Conservation (phyloP, 2,888 invertebrate genomes). For the Acleris sparsana region DNA sequence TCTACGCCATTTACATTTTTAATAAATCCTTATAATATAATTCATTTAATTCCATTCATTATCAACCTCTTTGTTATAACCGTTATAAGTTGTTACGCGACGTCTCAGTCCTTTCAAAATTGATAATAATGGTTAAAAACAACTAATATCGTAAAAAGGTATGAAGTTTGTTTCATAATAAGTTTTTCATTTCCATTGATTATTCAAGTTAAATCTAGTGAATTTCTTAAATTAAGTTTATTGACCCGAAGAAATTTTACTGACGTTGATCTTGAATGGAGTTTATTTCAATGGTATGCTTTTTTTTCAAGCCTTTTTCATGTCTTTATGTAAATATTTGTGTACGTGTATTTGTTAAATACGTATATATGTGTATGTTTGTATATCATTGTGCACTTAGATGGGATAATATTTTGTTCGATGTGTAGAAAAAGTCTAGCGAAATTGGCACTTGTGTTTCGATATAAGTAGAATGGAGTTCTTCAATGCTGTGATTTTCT, state of each 20-base stretch:
- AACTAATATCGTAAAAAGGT: too few relatives aligned
- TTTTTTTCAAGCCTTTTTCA: constrained; percentile 2
- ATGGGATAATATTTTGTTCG: constrained; percentile 3
- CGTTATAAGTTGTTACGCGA: too few relatives aligned
- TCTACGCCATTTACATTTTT: constrained; percentile 16
- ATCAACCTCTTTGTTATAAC: constrained; percentile 14
- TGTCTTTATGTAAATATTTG: constrained; percentile 13
- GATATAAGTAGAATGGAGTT: too few relatives aligned
- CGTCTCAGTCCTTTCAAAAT: too few relatives aligned
- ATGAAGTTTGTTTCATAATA: too few relatives aligned
- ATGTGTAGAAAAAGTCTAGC: constrained; percentile 4
- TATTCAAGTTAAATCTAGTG: too few relatives aligned
- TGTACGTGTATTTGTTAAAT: constrained; percentile 6
- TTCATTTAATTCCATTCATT: constrained; percentile 30
- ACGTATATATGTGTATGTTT: constrained; percentile 10
- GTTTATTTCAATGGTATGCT: constrained; percentile 10
- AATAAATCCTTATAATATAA: constrained; percentile 22
- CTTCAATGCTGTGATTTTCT: too few relatives aligned
- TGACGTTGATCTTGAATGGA: constrained; percentile 24
- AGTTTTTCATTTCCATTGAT: not conserved
- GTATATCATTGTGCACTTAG: constrained; percentile 10
- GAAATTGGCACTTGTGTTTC: too few relatives aligned
- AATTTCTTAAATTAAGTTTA: too few relatives aligned
- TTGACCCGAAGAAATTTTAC: not conserved
- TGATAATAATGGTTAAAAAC: too few relatives aligned